Conservation (phyloP, 2,113 vertebrate species). For the Kobus ellipsiprymnus region DNA sequence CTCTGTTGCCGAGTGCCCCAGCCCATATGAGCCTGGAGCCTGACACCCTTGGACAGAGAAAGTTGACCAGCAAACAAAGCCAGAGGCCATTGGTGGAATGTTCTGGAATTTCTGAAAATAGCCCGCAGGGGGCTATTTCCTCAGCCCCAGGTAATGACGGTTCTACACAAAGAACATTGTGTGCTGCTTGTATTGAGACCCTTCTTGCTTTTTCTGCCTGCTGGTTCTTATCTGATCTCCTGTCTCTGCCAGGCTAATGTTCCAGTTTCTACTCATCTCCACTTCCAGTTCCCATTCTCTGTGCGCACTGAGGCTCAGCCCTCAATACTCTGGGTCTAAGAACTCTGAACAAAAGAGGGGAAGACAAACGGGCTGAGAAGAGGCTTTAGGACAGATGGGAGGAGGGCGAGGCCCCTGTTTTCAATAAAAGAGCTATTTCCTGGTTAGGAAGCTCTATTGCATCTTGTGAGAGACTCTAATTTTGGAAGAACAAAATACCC, state of each 20-base stretch:
- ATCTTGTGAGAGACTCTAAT: background rate
- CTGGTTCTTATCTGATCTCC: slow-evolving; percentile 47
- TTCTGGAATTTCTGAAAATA: background rate
- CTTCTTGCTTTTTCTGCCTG: background rate
- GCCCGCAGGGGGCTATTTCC: background rate
- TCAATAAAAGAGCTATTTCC: background rate
- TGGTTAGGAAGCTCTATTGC: background rate
- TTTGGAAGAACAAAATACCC: background rate
- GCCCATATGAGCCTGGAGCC: background rate
- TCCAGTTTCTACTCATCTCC: slow-evolving; percentile 40
- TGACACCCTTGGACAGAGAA: background rate
- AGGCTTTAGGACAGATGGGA: background rate
- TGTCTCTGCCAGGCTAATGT: background rate
- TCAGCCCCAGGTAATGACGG: background rate
- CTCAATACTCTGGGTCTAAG: background rate
- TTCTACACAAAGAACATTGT: slow-evolving; percentile 29
- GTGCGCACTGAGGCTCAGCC: slow-evolving; percentile 2
- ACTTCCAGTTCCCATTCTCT: slow-evolving; percentile 30
- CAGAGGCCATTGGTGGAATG: background rate
- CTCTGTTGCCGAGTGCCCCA: background rate
- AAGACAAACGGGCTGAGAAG: background rate
- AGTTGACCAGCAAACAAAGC: background rate
- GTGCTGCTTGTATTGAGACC: background rate
- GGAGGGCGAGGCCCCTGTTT: too few relatives aligned
- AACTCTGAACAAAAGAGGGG: background rate